These are phyloP conservation scores for Calycopis cecrops DNA, from an alignment of 1,140 invertebrate species.

Conservation along the genomic window DNA sequence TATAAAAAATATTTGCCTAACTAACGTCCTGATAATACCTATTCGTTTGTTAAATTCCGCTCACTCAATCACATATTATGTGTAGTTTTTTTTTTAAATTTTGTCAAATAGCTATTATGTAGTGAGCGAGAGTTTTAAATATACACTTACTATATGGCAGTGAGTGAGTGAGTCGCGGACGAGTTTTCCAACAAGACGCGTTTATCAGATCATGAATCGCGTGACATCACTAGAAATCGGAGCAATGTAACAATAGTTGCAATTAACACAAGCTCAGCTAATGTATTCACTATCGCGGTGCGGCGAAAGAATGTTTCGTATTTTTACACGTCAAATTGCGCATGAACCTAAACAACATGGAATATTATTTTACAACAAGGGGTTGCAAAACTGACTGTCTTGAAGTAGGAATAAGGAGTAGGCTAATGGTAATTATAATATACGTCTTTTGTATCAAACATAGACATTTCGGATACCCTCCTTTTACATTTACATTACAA, in stretches of 20 bases:
- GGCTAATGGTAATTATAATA: too few species aligned
- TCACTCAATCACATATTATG: too few species aligned
- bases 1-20: too few species aligned
- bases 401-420: too few species aligned
- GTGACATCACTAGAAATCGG: slow-evolving; percentile 46
- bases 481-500: too few species aligned
- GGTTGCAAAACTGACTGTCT: too few species aligned
- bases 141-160: slow-evolving; percentile 8
- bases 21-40: too few species aligned
- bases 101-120: too few species aligned
- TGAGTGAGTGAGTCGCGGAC: not conserved
- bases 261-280: not conserved
- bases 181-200: slow-evolving; percentile 23
- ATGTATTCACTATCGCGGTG: not conserved
- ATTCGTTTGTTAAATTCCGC: too few species aligned
- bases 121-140: not conserved
- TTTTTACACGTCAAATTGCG: slow-evolving; percentile 4
- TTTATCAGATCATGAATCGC: slow-evolving; percentile 59
- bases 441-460: too few species aligned
- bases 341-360: slow-evolving; percentile 9
- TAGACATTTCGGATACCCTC: too few species aligned
- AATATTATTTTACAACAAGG: not conserved
- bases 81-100: too few species aligned
- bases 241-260: slow-evolving; percentile 25
- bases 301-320: slow-evolving; percentile 4